These are phyloP conservation scores for Andrena bicolor DNA, from an alignment of 2,888 invertebrate genomes.

Conservation along the genomic window DNA sequence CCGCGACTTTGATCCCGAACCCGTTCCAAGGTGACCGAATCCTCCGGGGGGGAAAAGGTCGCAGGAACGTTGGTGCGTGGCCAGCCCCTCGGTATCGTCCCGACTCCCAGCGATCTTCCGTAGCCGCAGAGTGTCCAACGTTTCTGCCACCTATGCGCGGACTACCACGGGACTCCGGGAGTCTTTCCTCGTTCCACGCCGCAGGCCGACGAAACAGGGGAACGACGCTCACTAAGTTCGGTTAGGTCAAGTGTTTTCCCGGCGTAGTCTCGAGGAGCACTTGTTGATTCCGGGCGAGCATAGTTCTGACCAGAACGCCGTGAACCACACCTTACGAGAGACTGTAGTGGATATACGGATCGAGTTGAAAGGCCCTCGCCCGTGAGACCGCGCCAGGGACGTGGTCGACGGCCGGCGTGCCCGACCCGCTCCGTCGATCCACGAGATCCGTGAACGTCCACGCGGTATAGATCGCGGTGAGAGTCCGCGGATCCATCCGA, in stretches of 20 bases:
- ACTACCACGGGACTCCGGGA: slow-evolving; percentile 7
- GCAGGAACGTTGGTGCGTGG: background rate
- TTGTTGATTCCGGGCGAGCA: slow-evolving; percentile 77
- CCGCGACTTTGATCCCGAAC: background rate
- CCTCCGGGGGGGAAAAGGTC: background rate
- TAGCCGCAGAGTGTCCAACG: background rate
- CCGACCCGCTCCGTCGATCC: slow-evolving; percentile 21
- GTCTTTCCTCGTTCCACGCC: slow-evolving; percentile 3
- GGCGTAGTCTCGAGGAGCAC: slow-evolving; percentile 69
- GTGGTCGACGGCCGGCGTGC: slow-evolving; percentile 55
- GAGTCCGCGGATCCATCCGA: background rate
- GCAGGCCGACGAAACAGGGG: slow-evolving; percentile 6
- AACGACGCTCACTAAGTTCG: slow-evolving; percentile 35
- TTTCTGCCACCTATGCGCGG: slow-evolving; percentile 32
- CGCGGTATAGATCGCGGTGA: background rate
- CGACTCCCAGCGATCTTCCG: slow-evolving; percentile 19
- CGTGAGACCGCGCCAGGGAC: slow-evolving; percentile 79
- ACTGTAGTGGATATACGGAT: slow-evolving; percentile 78
- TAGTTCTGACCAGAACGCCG: slow-evolving; percentile 74
- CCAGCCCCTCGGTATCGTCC: background rate
- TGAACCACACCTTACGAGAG: slow-evolving; percentile 83
- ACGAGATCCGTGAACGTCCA: background rate
- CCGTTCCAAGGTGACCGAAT: background rate
- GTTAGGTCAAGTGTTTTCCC: slow-evolving; percentile 63
- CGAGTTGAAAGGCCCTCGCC: slow-evolving; percentile 83